These are phyloP conservation scores for Hemichromis elongatus DNA, from an alignment of 2,113 vertebrate genomes.

Conservation along the genomic window DNA sequence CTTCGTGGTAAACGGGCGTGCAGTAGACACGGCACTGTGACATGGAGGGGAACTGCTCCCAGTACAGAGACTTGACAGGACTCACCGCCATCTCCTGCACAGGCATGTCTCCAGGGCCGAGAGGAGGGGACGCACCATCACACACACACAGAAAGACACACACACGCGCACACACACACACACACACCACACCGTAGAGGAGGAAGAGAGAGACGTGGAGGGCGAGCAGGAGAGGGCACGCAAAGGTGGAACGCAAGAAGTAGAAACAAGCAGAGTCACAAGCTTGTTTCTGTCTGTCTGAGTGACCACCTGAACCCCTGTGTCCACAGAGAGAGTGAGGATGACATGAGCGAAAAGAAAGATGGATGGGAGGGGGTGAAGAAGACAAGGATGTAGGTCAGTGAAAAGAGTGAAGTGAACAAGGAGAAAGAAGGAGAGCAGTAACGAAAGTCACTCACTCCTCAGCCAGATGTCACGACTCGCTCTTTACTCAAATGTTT, in stretches of 20 bases:
- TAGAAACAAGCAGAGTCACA: not conserved
- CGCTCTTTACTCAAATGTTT: conserved; percentile 51
- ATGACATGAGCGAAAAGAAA: not conserved
- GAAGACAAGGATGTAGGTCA: not conserved
- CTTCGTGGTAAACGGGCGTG: conserved; percentile 81
- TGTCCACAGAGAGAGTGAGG: not conserved
- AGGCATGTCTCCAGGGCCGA: conserved; percentile 68
- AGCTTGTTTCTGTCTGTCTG: conserved; percentile 17
- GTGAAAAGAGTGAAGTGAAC: not conserved
- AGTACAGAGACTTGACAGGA: conserved; percentile 79
- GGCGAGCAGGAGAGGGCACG: not conserved
- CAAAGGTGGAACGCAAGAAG: not conserved
- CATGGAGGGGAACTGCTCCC: conserved; percentile 90
- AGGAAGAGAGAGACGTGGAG: not conserved
- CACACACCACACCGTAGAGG: not conserved
- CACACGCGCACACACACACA: not conserved
- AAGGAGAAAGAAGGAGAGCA: not conserved
- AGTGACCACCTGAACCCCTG: not conserved
- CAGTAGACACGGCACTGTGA: conserved; percentile 89
- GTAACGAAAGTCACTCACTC: conserved; percentile 15
- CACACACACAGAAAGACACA: not conserved
- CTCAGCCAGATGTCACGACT: conserved; percentile 43
- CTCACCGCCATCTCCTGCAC: conserved; percentile 80
- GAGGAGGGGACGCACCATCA: conserved; percentile 57
- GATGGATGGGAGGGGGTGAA: not conserved